Percentiles rank a stretch among this genome's conserved stretches.
phyloP scores from a whole-genome alignment of 2,797 vertebrate genomes.

The Phrynocephalus forsythii region DNA sequence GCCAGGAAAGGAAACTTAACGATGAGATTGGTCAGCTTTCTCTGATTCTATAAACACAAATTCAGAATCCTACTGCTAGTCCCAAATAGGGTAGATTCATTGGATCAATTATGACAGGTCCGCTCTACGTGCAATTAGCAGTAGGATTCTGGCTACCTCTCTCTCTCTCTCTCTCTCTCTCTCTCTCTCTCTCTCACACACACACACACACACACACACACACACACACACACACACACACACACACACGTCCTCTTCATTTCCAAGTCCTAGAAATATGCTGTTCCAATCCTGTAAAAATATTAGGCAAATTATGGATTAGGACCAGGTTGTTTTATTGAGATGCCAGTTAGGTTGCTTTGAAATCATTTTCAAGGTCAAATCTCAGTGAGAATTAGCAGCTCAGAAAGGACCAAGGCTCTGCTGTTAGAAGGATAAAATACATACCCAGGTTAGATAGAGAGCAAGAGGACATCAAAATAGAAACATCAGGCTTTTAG shows the following conservation, averaged over 20 bases:
- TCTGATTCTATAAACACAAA: background rate
- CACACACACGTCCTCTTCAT: conserved; percentile 21
- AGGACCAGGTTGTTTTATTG: conserved; percentile 60
- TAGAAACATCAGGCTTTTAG: conserved; percentile 56
- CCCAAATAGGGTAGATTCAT: no score
- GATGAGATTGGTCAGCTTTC: conserved; percentile 54
- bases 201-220: no score
- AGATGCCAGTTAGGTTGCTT: conserved; percentile 60
- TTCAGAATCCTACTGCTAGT: no score
- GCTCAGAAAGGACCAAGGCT: conserved; percentile 70
- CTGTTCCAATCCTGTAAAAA: conserved; percentile 51
- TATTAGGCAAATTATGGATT: conserved; percentile 58
- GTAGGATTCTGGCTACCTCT: no score
- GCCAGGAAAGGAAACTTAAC: conserved; percentile 23
- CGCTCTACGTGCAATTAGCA: no score
- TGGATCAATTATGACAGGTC: no score
- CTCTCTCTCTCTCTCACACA: no score
- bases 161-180: no score
- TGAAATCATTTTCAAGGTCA: conserved; percentile 68
- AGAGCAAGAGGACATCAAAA: background rate
- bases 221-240: no score
- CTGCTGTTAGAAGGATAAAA: conserved; percentile 61
- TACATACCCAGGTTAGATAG: background rate
- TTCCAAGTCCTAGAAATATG: conserved; percentile 9
- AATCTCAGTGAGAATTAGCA: conserved; percentile 65